Base-by-base conservation (phyloP, 1,140 invertebrate genomes). In the Brachionus asplanchnoidis region DNA sequence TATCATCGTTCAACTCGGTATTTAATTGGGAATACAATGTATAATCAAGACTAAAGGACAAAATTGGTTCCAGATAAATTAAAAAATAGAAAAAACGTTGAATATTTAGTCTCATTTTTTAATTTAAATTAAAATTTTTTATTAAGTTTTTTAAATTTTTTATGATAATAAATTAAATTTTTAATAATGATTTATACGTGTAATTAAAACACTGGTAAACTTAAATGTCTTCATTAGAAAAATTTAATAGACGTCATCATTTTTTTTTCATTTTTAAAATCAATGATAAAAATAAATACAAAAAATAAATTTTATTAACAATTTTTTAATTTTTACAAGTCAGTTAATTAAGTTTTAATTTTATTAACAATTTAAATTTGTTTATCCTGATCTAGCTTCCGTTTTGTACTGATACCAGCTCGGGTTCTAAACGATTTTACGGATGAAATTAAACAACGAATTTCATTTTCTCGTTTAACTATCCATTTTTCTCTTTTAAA, bases 401-500 rank as follows among this genome's bases (percentile, higher is more conserved):
- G 36, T 26, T 75, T 75, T 23, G 9, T 20, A 23, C 17, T 0
- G 14, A 4, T 7, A 1, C 23, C 23, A 26, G 46, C 12, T 17
- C 70, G 8, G 8, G 44, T 75, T 23, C 9, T 75, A 7, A 75
- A 75, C 9, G 42, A 44, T 75, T 42, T 44, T 44, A 75, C 12
- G 8, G n/a, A n/a, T 23, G 0, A 0, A 3, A 75, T 46, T 8
- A 75, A 75, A 46, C 23, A 32, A 9, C 20, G 1, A 20, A 75
- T 6, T 75, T 75, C 70, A 46, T 75, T 46, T 75, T 75, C 70
- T 75, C n/a, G 44, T n/a, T 20, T 46, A 9, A 75, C 8, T 20
- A 46, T 46, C 70, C 70, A 75, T 75, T 75, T 75, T 44, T 75
- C 70, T 17, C 4, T 23, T 23, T 46, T 75, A n/a, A 75, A 75